Evolutionary conservation across 23 tunicate genomes (phyloP).

Genomic region (Halocynthia aurantium): DNA sequence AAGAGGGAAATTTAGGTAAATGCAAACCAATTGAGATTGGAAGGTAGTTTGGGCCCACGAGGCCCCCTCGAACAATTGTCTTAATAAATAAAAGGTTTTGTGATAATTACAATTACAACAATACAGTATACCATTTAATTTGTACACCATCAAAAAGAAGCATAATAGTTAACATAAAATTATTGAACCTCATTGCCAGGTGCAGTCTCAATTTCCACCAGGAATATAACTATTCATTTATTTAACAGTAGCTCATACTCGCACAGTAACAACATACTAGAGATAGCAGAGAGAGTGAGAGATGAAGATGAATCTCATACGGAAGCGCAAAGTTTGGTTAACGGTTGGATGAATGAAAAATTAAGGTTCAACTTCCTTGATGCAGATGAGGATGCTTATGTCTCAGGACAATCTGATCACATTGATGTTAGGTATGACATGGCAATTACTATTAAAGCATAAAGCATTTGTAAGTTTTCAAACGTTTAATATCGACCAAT

Average conservation of each 20-base stretch:
- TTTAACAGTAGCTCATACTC: neutral
- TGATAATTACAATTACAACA: too few species aligned
- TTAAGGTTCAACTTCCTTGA: slow-evolving; percentile 28
- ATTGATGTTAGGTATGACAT: neutral
- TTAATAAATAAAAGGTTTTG: too few species aligned
- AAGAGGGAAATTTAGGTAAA: neutral
- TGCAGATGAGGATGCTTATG: slow-evolving; percentile 1
- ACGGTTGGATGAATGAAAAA: slow-evolving; percentile 57
- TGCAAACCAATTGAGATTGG: neutral
- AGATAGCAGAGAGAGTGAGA: slow-evolving; percentile 1
- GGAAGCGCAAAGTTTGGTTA: slow-evolving; percentile 45
- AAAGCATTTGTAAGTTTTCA: too few species aligned
- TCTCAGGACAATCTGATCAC: neutral
- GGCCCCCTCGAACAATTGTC: too few species aligned
- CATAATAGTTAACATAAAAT: too few species aligned
- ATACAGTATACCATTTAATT: too few species aligned
- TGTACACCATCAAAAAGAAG: too few species aligned
- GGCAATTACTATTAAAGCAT: neutral
- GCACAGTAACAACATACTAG: neutral
- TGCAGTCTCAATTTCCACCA: too few species aligned
- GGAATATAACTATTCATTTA: too few species aligned
- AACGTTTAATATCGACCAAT: too few species aligned
- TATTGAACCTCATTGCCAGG: too few species aligned
- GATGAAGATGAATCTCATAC: slow-evolving; percentile 33
- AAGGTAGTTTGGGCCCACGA: neutral